A percentile compares a stretch with the other conserved stretches of the same genome.
Conservation (phyloP, 2,888 invertebrate genomes). For the Escarpia spicata region DNA sequence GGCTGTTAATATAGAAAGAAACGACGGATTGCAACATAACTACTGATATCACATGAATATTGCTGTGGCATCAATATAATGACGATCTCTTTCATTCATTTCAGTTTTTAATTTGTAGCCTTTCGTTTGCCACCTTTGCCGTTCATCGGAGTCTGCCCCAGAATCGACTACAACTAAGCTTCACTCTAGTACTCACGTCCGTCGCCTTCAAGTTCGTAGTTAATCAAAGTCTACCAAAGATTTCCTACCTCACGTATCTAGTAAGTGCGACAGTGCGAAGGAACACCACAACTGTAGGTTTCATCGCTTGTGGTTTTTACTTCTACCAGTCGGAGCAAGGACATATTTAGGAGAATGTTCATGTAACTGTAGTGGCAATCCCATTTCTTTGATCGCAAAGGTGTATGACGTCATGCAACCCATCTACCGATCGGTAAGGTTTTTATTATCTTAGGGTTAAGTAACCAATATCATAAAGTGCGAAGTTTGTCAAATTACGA, state of each 20-base stretch:
- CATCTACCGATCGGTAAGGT: not conserved
- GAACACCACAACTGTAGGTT: not conserved
- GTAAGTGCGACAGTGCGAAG: slow-evolving; percentile 28
- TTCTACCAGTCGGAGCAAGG: not conserved
- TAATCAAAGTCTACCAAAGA: slow-evolving; percentile 63
- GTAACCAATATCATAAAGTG: too few relatives aligned
- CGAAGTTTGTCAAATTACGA: too few relatives aligned
- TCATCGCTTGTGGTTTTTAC: not conserved
- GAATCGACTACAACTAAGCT: slow-evolving; percentile 63
- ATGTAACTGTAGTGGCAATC: too few relatives aligned
- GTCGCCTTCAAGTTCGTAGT: slow-evolving; percentile 66
- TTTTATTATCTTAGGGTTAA: not conserved
- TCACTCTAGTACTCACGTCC: slow-evolving; percentile 63
- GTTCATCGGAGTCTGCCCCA: slow-evolving; percentile 61
- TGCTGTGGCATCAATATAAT: not conserved
- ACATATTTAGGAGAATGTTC: not conserved
- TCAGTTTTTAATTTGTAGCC: slow-evolving; percentile 63
- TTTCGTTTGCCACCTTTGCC: slow-evolving; percentile 63
- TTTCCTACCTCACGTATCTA: slow-evolving; percentile 65
- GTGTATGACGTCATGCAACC: too few relatives aligned
- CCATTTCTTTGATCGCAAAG: too few relatives aligned
- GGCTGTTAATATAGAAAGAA: too few relatives aligned
- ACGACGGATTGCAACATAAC: not conserved
- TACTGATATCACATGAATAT: not conserved
- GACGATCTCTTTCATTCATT: slow-evolving; percentile 28